Percentiles rank a stretch among this genome's conserved stretches.
Evolutionary conservation across 2,797 vertebrate species (phyloP).

Genomic region (Lepidocolaptes lacrymiger): DNA sequence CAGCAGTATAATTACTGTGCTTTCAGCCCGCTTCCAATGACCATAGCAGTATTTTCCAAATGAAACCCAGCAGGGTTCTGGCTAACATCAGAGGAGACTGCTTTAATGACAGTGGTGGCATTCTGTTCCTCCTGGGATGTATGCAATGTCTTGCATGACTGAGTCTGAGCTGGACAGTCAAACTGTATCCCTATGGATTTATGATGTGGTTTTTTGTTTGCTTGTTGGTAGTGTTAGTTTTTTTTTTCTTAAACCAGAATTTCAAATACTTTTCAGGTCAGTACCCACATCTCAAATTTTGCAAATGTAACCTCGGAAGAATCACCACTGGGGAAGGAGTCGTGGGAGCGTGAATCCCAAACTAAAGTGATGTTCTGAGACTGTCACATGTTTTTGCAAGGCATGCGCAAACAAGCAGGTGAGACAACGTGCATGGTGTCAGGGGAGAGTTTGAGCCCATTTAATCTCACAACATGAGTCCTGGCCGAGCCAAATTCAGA

Average conservation of each 20-base stretch:
- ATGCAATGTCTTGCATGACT: not conserved
- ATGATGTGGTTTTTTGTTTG: not conserved
- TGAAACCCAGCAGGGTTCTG: not conserved
- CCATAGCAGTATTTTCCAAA: not conserved
- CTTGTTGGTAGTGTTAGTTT: no score
- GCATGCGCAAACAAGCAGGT: accelerated
- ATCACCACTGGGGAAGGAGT: not conserved
- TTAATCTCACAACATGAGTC: not conserved
- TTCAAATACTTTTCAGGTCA: not conserved
- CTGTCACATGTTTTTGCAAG: not conserved
- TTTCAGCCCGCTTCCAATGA: not conserved
- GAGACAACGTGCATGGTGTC: not conserved
- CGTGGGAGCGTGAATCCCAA: not conserved
- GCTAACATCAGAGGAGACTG: not conserved
- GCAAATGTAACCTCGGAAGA: not conserved
- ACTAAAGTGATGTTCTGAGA: not conserved
- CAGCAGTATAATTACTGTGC: not conserved
- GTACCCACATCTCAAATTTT: not conserved
- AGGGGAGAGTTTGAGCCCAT: not conserved
- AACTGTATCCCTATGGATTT: not conserved
- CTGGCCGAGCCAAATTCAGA: not conserved
- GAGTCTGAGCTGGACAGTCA: not conserved
- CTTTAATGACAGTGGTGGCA: not conserved
- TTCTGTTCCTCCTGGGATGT: not conserved
- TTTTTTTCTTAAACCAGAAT: not conserved